A percentile compares a stretch with the other conserved stretches of the same genome.
These are phyloP conservation scores for Ondatra zibethicus DNA, from an alignment of 2,113 vertebrate genomes.

Conservation along the genomic window DNA sequence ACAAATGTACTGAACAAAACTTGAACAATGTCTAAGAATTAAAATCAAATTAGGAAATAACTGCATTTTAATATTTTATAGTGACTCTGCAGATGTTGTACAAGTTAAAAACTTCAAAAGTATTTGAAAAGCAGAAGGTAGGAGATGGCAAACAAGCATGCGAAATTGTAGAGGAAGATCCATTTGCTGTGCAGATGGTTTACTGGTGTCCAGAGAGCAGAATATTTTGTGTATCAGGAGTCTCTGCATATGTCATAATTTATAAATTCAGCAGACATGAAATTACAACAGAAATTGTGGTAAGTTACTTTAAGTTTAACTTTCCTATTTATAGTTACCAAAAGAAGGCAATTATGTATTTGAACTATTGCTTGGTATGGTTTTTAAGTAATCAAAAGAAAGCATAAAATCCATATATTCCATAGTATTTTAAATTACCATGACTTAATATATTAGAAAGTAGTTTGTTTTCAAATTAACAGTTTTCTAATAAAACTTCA, in stretches of 20 bases:
- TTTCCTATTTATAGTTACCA: slow-evolving; percentile 16
- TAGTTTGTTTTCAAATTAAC: not conserved
- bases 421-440: not conserved
- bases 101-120: slow-evolving; percentile 98
- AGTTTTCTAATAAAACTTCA: slow-evolving; percentile 17
- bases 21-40: slow-evolving; percentile 49
- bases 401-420: slow-evolving; percentile 19
- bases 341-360: slow-evolving; percentile 31
- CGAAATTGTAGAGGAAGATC: slow-evolving; percentile 96
- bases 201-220: slow-evolving; percentile 98
- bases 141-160: slow-evolving; percentile 90
- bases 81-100: slow-evolving; percentile 99
- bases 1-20: slow-evolving; percentile 35
- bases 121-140: slow-evolving; percentile 95
- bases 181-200: slow-evolving; percentile 97
- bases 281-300: slow-evolving; percentile 94
- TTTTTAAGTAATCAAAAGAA: slow-evolving; percentile 50
- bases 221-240: slow-evolving; percentile 97
- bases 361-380: slow-evolving; percentile 9
- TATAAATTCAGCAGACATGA: slow-evolving; percentile 98
- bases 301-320: slow-evolving; percentile 87
- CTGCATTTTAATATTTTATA: slow-evolving; percentile 85
- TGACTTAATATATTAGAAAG: slow-evolving; percentile 25
- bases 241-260: slow-evolving; percentile 95
- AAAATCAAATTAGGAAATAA: slow-evolving; percentile 63